These are phyloP conservation scores for Trachurus trachurus DNA, from an alignment of 2,797 vertebrate genomes.

Conservation along the genomic window DNA sequence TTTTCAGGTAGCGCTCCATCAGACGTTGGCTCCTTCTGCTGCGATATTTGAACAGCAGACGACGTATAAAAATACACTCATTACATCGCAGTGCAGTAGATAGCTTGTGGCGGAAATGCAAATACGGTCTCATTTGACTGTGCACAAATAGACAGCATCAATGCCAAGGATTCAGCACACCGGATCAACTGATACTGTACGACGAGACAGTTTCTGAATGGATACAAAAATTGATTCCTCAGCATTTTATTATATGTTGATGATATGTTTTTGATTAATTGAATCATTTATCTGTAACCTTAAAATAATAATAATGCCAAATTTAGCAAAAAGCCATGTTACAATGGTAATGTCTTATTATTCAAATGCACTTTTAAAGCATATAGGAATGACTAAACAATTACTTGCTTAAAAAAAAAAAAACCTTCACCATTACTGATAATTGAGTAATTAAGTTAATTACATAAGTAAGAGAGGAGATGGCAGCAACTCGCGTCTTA, in stretches of 20 bases:
- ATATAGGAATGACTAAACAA: no score
- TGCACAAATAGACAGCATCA: constrained; percentile 54
- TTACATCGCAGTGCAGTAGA: constrained; percentile 26
- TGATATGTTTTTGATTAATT: background rate
- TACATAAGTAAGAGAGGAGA: background rate
- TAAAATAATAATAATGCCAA: background rate
- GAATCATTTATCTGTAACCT: background rate
- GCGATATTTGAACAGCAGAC: constrained; percentile 42
- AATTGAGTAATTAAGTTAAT: no score
- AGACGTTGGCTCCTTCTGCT: constrained; percentile 24
- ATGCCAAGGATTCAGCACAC: constrained; percentile 32
- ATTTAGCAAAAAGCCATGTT: no score
- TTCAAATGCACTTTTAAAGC: no score
- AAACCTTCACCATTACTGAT: no score
- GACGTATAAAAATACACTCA: constrained; percentile 51
- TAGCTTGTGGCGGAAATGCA: constrained; percentile 63
- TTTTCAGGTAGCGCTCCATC: constrained; percentile 16
- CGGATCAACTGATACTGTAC: constrained; percentile 36
- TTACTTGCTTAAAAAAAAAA: no score
- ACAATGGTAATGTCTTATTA: no score
- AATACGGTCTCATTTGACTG: constrained; percentile 56
- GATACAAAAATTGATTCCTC: background rate
- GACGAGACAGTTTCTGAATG: background rate
- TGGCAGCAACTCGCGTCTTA: background rate
- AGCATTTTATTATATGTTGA: background rate